These are phyloP conservation scores for Esox masquinongy DNA, from an alignment of 2,797 vertebrate species.

Conservation along the genomic window DNA sequence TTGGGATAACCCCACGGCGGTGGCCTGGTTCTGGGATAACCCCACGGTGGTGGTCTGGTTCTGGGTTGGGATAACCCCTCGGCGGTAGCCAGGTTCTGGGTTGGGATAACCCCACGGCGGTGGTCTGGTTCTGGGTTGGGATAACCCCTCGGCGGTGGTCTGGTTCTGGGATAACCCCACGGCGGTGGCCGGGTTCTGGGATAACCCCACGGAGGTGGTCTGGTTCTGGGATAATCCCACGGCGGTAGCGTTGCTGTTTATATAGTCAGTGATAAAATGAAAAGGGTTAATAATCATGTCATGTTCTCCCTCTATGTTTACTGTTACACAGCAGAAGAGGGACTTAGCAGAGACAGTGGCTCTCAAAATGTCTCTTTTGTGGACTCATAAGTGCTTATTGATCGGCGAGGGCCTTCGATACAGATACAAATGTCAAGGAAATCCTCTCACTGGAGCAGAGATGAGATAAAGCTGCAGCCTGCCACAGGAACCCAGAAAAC, in stretches of 20 bases:
- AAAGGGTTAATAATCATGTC: too few relatives aligned
- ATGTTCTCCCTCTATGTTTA: too few relatives aligned
- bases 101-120: too few relatives aligned
- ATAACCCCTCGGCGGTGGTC: too few relatives aligned
- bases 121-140: too few relatives aligned
- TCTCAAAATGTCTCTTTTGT: neutral
- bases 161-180: too few relatives aligned
- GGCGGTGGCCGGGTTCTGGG: too few relatives aligned
- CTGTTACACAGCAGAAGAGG: neutral
- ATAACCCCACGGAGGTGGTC: too few relatives aligned
- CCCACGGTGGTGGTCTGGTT: too few relatives aligned
- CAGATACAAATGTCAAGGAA: conserved; percentile 56
- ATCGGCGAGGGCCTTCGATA: conserved; percentile 37
- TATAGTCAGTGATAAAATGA: conserved; percentile 21
- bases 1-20: neutral
- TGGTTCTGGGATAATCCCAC: too few relatives aligned
- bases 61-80: too few relatives aligned
- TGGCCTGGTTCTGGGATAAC: conserved; percentile 18
- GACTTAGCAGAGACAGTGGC: neutral
- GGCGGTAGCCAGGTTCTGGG: too few relatives aligned
- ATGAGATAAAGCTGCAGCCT: conserved; percentile 23
- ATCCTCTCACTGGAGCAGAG: conserved; percentile 38
- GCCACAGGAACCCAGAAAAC: neutral
- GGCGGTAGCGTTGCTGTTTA: conserved; percentile 46
- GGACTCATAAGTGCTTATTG: conserved; percentile 54